Percentiles rank a stretch among this genome's conserved stretches.
Conservation (phyloP, 2,888 invertebrate genomes). For the Leptothorax acervorum region DNA sequence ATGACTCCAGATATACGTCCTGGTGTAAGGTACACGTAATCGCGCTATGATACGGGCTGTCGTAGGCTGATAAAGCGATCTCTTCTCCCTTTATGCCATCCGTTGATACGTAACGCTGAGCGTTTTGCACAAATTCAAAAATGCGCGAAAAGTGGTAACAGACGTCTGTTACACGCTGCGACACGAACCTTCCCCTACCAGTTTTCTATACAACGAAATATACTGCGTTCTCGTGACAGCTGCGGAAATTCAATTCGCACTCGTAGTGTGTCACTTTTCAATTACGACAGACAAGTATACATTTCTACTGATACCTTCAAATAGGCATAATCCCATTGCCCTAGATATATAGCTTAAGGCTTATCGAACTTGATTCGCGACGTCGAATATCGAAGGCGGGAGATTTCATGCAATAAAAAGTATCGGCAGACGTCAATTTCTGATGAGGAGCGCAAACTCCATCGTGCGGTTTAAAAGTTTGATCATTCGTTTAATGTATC, state of each 20-base stretch:
- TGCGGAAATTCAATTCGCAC: constrained; percentile 42
- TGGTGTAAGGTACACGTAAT: constrained; percentile 20
- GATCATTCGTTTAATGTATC: constrained; percentile 35
- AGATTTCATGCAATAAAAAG: constrained; percentile 27
- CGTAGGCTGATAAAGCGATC: neutral
- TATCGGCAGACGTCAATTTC: constrained; percentile 45
- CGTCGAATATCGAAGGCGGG: constrained; percentile 9
- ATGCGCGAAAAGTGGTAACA: constrained; percentile 28
- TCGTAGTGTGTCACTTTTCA: constrained; percentile 33
- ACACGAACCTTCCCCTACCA: constrained; percentile 11
- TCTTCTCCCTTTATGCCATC: neutral
- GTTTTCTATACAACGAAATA: constrained; percentile 16
- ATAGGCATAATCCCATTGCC: neutral
- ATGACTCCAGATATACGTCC: constrained; percentile 31
- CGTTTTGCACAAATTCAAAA: constrained; percentile 35
- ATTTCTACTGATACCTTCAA: constrained; percentile 11
- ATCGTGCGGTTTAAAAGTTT: constrained; percentile 41
- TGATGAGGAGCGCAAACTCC: neutral
- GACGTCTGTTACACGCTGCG: constrained; percentile 31
- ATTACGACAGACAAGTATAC: constrained; percentile 23
- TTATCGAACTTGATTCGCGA: constrained; percentile 29
- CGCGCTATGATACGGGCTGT: neutral
- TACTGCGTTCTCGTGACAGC: constrained; percentile 27
- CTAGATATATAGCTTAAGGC: neutral
- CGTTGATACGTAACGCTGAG: neutral